Conservation (phyloP, 92 coral and sea anemone genomes). For the Metridium senile region DNA sequence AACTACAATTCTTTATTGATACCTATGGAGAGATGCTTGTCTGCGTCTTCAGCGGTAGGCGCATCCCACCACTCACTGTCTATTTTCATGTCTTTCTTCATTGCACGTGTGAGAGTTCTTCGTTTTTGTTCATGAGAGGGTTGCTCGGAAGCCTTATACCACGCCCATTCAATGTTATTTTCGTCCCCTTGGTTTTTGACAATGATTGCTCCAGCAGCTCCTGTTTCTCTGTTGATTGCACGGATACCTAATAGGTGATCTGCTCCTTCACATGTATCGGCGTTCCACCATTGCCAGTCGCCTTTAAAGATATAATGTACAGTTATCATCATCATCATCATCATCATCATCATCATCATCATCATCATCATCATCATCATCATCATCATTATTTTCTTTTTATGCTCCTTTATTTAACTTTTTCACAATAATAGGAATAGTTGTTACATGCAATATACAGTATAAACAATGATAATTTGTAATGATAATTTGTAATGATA, state of each 20-base stretch:
- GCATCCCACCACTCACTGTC: background rate
- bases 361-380: background rate
- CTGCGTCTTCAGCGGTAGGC: conserved; percentile 3
- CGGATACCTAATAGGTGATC: conserved; percentile 33
- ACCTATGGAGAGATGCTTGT: conserved; percentile 12
- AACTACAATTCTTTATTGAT: background rate
- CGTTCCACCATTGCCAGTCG: conserved; percentile 41
- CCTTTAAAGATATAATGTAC: no score
- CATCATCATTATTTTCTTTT: no score
- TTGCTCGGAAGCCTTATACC: conserved; percentile 19
- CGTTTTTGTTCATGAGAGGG: conserved; percentile 14
- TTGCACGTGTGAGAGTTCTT: conserved; percentile 24
- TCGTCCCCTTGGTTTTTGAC: conserved; percentile 27
- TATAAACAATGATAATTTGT: no score
- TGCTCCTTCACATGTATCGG: conserved; percentile 37
- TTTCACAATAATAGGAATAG: no score
- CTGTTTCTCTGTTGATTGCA: conserved; percentile 31
- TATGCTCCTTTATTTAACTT: no score
- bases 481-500: no score
- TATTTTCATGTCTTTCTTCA: conserved; percentile 6
- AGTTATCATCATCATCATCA: background rate
- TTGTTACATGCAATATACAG: no score
- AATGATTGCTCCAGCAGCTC: conserved; percentile 24
- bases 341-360: background rate
- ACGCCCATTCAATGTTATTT: conserved; percentile 19